Evolutionary conservation across 35 echinoderm and acorn worm genomes (phyloP).

Genomic region (Hemicentrotus pulcherrimus): DNA sequence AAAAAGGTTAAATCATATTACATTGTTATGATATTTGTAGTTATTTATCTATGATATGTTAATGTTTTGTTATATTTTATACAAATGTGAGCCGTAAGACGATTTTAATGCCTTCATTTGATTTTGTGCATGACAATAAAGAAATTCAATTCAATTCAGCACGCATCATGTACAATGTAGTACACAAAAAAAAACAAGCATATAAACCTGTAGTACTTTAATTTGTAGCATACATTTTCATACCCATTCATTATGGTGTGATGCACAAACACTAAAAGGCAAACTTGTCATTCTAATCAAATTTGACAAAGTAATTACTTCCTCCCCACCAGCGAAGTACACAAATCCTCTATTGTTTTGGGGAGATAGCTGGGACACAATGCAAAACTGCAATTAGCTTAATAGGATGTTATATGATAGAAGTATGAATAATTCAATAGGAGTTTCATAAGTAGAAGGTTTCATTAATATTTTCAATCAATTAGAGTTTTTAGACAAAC

Average conservation of each 20-base stretch:
- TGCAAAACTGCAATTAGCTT: not conserved
- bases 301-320: constrained; percentile 7
- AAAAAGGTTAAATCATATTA: too few relatives aligned
- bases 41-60: too few relatives aligned
- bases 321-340: not conserved
- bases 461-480: not conserved
- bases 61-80: too few relatives aligned
- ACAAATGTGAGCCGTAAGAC: too few relatives aligned
- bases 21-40: too few relatives aligned
- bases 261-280: not conserved
- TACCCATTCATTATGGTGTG: not conserved
- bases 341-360: not conserved
- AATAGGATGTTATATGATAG: not conserved
- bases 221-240: too few relatives aligned
- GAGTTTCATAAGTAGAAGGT: not conserved
- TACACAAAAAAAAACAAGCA: too few relatives aligned
- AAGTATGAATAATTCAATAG: not conserved
- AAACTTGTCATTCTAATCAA: not conserved
- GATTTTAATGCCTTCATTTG: too few relatives aligned
- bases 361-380: not conserved
- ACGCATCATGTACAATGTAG: too few relatives aligned
- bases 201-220: too few relatives aligned
- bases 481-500: not conserved
- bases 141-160: too few relatives aligned
- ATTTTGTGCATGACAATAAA: too few relatives aligned